These are phyloP conservation scores for Tetanocera ferruginea DNA, from an alignment of 2,888 invertebrate species.

Conservation along the genomic window DNA sequence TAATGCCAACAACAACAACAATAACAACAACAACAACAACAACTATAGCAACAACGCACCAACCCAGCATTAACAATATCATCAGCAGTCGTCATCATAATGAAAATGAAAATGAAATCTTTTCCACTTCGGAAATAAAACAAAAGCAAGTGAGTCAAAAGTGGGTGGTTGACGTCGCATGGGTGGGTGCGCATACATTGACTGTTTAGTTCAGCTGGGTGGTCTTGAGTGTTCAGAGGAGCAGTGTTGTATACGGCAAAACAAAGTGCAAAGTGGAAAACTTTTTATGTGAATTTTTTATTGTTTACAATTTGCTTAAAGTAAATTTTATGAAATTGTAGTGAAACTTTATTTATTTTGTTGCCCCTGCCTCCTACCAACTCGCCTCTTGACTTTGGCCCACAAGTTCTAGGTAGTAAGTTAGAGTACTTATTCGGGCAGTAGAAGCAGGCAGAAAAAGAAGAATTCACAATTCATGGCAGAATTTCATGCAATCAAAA, in stretches of 20 bases:
- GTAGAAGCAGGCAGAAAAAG: too few relatives aligned
- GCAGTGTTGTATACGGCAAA: not conserved
- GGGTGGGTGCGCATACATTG: not conserved
- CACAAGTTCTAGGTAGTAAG: too few relatives aligned
- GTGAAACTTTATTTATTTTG: not conserved
- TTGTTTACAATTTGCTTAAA: slow-evolving; percentile 27
- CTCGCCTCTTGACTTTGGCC: too few relatives aligned
- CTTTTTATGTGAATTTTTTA: slow-evolving; percentile 33
- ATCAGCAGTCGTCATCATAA: slow-evolving; percentile 13
- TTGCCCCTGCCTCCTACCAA: too few relatives aligned
- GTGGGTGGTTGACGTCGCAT: not conserved
- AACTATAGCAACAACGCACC: not conserved
- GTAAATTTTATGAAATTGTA: not conserved
- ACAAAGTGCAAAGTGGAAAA: slow-evolving; percentile 34
- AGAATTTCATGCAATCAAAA: too few relatives aligned
- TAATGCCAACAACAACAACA: not conserved
- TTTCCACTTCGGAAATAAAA: slow-evolving; percentile 9
- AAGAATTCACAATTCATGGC: too few relatives aligned
- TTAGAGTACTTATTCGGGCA: too few relatives aligned
- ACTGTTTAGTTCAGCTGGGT: not conserved
- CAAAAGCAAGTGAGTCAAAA: not conserved
- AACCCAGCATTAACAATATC: slow-evolving; percentile 6
- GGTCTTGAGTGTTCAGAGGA: not conserved
- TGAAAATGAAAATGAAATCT: slow-evolving; percentile 25
- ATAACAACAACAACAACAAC: slow-evolving; percentile 4